phyloP scores from a whole-genome alignment of 2,113 vertebrate species.

The Silurus asotus region DNA sequence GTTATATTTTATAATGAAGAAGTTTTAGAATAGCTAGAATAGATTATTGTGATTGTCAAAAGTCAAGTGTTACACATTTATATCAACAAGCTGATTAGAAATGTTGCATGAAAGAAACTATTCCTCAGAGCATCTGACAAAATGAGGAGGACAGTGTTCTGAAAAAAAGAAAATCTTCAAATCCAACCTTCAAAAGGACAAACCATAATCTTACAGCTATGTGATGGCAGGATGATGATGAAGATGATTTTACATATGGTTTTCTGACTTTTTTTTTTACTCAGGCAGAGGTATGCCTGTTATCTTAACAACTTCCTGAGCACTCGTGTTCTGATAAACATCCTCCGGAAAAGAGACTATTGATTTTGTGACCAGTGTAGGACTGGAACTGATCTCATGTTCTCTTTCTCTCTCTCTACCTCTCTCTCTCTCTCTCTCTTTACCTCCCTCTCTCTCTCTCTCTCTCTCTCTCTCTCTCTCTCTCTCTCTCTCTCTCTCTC shows the following conservation, averaged over 20 bases:
- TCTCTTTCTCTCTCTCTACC: conserved; percentile 31
- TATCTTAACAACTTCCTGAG: conserved; percentile 44
- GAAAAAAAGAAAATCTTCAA: background rate
- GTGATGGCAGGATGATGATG: background rate
- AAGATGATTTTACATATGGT: background rate
- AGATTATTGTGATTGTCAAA: background rate
- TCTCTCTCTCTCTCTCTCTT: background rate
- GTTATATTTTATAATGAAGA: background rate
- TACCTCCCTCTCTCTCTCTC: conserved; percentile 8
- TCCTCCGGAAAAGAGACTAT: conserved; percentile 61
- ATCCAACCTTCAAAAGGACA: background rate
- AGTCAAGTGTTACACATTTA: background rate
- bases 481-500: conserved; percentile 8
- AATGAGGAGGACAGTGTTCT: background rate
- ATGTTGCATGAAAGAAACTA: background rate
- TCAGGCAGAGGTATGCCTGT: conserved; percentile 20
- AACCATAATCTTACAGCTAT: background rate
- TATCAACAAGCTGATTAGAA: background rate
- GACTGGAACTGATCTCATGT: conserved; percentile 56
- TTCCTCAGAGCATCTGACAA: background rate
- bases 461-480: conserved; percentile 32
- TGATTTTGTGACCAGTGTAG: conserved; percentile 64
- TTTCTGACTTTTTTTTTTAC: background rate
- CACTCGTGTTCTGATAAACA: conserved; percentile 57
- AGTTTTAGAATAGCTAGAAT: background rate